Evolutionary conservation across 1,140 invertebrate species (phyloP).

Genomic region (Scaptomyza pallida): DNA sequence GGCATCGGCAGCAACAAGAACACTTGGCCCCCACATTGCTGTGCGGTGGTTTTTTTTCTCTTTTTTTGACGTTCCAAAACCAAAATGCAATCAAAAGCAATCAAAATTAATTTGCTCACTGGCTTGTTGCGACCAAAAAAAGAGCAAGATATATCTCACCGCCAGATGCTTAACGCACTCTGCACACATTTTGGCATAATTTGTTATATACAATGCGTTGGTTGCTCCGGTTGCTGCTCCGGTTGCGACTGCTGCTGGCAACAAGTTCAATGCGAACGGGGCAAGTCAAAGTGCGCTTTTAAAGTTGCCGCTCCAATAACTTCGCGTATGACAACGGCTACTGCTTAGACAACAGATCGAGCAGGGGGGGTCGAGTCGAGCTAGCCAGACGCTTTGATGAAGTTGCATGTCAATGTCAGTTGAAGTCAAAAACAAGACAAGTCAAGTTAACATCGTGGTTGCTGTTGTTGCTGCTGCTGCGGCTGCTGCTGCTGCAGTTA

Average conservation of each 20-base stretch:
- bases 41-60: not conserved
- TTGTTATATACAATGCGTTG: conserved; percentile 55
- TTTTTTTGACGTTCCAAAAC: conserved; percentile 25
- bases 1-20: conserved; percentile 49
- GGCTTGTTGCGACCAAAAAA: conserved; percentile 48
- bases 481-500: conserved; percentile 44
- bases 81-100: conserved; percentile 62
- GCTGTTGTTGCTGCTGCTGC: conserved; percentile 3
- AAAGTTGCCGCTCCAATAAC: conserved; percentile 75
- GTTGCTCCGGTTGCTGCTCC: not conserved
- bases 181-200: conserved; percentile 52
- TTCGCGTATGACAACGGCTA: conserved; percentile 25
- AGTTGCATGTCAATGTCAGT: conserved; percentile 77
- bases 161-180: conserved; percentile 58
- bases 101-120: conserved; percentile 79
- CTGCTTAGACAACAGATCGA: not conserved
- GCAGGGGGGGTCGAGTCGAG: conserved; percentile 9
- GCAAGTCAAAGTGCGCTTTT: conserved; percentile 63
- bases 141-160: conserved; percentile 38
- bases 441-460: conserved; percentile 19
- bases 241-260: conserved; percentile 23
- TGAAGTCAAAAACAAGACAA: conserved; percentile 58
- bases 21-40: conserved; percentile 57
- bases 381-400: conserved; percentile 57
- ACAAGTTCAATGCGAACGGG: conserved; percentile 72